Percentiles rank a stretch among this genome's conserved stretches.
phyloP scores from a whole-genome alignment of 2,797 vertebrate species.

The Acrocephalus scirpaceus region DNA sequence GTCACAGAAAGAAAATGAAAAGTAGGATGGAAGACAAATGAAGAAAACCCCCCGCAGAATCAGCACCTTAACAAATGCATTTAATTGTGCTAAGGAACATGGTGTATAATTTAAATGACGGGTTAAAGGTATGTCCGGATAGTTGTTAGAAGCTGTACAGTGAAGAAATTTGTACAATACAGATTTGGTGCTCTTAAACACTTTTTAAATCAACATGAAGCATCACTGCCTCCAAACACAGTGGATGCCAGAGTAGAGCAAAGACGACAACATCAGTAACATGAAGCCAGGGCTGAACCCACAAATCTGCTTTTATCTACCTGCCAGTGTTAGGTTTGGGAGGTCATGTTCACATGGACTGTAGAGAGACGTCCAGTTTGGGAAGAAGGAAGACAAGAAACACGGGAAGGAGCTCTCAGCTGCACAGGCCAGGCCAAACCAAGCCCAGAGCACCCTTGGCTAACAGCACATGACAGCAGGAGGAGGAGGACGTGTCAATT shows the following conservation, averaged over 20 bases:
- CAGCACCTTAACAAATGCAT: neutral
- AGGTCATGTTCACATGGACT: neutral
- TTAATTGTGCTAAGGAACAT: neutral
- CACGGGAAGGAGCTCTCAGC: neutral
- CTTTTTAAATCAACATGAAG: neutral
- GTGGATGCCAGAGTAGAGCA: fast-evolving
- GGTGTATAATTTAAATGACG: neutral
- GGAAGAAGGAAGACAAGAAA: neutral
- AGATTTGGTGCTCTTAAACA: neutral
- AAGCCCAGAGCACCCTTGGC: neutral
- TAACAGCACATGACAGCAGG: neutral
- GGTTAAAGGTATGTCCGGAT: neutral
- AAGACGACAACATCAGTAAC: neutral
- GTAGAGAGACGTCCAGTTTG: neutral
- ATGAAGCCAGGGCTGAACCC: neutral
- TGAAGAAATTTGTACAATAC: neutral
- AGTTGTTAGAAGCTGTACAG: neutral
- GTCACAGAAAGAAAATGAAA: neutral
- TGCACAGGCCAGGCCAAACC: neutral
- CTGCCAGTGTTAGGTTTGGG: neutral
- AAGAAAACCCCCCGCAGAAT: neutral
- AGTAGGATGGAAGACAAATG: neutral
- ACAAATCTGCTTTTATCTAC: neutral
- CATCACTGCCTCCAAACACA: neutral
- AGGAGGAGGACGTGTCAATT: neutral